These are phyloP conservation scores for Leucoraja erinaceus DNA, from an alignment of 2,113 vertebrate genomes.

Conservation along the genomic window DNA sequence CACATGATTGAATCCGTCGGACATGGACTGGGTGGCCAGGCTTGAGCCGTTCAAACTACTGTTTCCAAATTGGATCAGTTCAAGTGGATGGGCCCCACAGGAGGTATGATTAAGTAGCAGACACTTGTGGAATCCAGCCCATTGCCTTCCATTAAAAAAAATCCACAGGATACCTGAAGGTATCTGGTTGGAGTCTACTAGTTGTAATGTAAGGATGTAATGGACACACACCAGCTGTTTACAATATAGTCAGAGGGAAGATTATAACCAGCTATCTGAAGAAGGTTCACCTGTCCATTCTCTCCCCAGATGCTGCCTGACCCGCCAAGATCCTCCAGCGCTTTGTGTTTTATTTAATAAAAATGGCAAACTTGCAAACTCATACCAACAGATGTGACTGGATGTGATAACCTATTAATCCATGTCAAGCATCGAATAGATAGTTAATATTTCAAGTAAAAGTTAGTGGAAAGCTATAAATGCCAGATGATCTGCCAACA, in stretches of 20 bases:
- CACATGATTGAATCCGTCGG: no score
- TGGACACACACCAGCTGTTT: neutral
- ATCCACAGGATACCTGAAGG: neutral
- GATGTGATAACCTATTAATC: neutral
- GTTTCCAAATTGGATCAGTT: no score
- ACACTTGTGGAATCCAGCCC: no score
- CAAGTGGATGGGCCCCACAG: no score
- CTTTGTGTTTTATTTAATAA: no score
- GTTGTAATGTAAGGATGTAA: neutral
- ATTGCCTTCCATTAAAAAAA: neutral
- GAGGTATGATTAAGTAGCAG: no score
- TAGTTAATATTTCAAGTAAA: neutral
- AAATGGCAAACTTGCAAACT: neutral
- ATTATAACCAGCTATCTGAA: neutral
- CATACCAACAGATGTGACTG: neutral
- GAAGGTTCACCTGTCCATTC: no score
- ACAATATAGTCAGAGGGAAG: neutral
- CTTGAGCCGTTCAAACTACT: no score
- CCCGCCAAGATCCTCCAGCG: no score
- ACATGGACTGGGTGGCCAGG: no score
- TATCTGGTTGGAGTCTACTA: neutral
- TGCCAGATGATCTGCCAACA: neutral
- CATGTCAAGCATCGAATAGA: neutral
- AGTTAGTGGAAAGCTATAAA: neutral
- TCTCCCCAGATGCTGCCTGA: no score